Base-by-base conservation (phyloP, 2,888 invertebrate species). In the Drosophila paramelanica region DNA sequence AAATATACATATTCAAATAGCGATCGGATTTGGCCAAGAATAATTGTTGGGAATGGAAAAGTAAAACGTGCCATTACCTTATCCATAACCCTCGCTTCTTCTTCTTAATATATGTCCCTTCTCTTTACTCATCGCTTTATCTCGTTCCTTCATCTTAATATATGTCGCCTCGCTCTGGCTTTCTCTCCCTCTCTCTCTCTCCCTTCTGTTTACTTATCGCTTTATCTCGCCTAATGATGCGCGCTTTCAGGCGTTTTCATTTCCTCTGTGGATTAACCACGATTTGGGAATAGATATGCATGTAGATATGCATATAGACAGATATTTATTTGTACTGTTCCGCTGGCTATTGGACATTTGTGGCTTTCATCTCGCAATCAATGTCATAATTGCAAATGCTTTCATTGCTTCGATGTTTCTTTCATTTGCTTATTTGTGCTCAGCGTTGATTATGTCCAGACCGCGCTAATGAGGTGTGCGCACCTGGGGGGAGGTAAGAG, bases 341-440 rank as follows among this genome's bases (percentile, higher is more conserved):
- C 6, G 10, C 27, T 41, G 23, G 46, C 65, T 55, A 49, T 42
- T 38, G 39, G 23, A 46, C 58, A 62, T 62, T 77, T 61, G 56
- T 77, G 59, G 62, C 62, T 69, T 79, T 83, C 67, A 72, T 72
- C 66, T 67, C 45, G 71, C 67, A 81, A 80, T 80, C 83, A 83
- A 65, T 68, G 79, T 67, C 70, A 83, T 82, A 79, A 79, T 77
- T 79, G 79, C 52, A 66, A 77, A 72, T 68, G 53, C 74, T 72
- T 73, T 78, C 73, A 80, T 82, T 78, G 68, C 78, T 51, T 41
- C 39, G 58, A 20, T 27, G 42, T 57, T 67, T 50, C 64, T 57
- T 42, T 50, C 64, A 57, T 42, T 77, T 41, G 41, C 61, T 45
- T 49, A 47, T 13, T 47, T 45, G 11, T 38, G 36, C 52, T 43